Conservation (phyloP, 2,113 vertebrate genomes). For the Sinocyclocheilus rhinocerous region DNA sequence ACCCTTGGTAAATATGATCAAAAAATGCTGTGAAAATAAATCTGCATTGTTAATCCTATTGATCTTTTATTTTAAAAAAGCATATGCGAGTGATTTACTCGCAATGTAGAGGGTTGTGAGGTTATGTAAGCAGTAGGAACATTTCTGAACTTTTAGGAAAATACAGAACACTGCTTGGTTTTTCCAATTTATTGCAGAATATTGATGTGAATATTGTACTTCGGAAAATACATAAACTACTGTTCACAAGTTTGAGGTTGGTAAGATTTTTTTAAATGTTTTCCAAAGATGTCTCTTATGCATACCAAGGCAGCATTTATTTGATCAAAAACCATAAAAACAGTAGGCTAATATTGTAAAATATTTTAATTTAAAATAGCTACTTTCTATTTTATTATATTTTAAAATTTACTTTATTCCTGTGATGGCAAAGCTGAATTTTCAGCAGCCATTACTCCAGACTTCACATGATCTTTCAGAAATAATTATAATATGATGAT, state of each 20-base stretch:
- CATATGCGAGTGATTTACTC: too few relatives aligned
- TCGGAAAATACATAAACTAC: neutral
- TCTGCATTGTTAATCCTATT: too few relatives aligned
- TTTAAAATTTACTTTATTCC: neutral
- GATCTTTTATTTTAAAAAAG: too few relatives aligned
- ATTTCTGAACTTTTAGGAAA: neutral
- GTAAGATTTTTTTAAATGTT: neutral
- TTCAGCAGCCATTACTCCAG: neutral
- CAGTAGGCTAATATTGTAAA: too few relatives aligned
- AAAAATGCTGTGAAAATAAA: too few relatives aligned
- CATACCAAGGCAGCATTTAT: neutral
- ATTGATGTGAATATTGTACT: neutral
- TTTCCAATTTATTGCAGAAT: neutral
- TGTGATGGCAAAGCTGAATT: neutral
- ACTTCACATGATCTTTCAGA: neutral
- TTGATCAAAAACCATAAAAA: neutral
- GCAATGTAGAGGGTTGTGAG: too few relatives aligned
- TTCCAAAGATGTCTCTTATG: neutral
- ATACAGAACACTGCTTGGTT: neutral
- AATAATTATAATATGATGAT: neutral
- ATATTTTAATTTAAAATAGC: too few relatives aligned
- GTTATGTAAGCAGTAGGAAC: slow-evolving; percentile 22
- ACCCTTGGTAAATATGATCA: too few relatives aligned
- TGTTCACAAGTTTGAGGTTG: neutral
- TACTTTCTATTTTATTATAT: neutral